phyloP scores from a whole-genome alignment of 2,888 invertebrate species.

The Hemaris fuciformis region DNA sequence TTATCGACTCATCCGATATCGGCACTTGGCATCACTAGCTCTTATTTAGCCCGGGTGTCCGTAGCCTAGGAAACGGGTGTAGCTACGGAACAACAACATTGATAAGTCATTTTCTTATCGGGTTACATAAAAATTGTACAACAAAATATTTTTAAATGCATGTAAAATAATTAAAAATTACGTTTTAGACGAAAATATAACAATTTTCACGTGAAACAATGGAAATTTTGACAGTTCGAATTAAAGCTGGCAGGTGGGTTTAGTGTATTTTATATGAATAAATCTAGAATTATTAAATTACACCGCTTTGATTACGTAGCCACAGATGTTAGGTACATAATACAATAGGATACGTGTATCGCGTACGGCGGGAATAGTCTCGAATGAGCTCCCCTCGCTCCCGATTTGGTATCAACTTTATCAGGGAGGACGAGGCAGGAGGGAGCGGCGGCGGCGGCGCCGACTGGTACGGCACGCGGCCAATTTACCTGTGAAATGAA shows the following conservation, averaged over 20 bases:
- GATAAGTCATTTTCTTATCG: constrained; percentile 59
- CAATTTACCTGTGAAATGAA: constrained; percentile 40
- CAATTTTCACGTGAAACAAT: constrained; percentile 25
- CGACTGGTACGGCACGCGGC: constrained; percentile 66
- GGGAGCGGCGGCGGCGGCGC: constrained; percentile 50
- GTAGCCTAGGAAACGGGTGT: constrained; percentile 81
- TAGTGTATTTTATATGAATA: constrained; percentile 31
- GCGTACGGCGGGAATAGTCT: constrained; percentile 31
- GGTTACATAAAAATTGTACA: constrained; percentile 58
- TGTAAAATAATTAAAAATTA: background rate
- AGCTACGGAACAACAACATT: constrained; percentile 78
- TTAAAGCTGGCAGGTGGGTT: constrained; percentile 75
- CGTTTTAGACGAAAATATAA: constrained; percentile 17
- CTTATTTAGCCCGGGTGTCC: constrained; percentile 52
- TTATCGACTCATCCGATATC: constrained; percentile 9
- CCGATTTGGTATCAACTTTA: constrained; percentile 62
- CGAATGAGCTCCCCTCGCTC: constrained; percentile 51
- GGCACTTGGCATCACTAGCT: constrained; percentile 32
- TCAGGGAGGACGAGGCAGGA: constrained; percentile 51
- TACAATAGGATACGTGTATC: constrained; percentile 26
- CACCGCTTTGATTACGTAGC: background rate
- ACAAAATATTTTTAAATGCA: background rate
- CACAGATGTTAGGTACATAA: background rate
- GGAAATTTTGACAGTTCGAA: constrained; percentile 69
- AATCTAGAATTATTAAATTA: constrained; percentile 16